Evolutionary conservation across 2,888 invertebrate species (phyloP).

Genomic region (Cheilosia soror): DNA sequence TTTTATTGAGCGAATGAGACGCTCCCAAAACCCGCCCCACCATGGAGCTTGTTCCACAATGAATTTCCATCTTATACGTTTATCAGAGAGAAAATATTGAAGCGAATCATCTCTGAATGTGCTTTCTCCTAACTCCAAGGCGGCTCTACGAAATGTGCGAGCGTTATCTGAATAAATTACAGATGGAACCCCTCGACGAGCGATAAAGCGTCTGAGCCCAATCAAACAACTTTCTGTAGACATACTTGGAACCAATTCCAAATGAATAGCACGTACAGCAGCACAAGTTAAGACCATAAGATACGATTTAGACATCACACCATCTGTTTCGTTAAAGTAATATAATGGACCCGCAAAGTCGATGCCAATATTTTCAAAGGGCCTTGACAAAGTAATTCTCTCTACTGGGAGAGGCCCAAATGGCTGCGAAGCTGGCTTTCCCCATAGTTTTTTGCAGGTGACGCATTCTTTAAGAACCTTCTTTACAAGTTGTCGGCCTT

Average conservation of each 20-base stretch:
- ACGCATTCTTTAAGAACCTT: conserved; percentile 1
- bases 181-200: background rate
- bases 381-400: conserved; percentile 19
- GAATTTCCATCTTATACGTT: conserved; percentile 26
- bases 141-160: conserved; percentile 10
- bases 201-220: conserved; percentile 13
- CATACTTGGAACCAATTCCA: conserved; percentile 30
- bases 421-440: conserved; percentile 7
- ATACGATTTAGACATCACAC: background rate
- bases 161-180: conserved; percentile 16
- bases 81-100: conserved; percentile 1
- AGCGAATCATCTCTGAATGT: background rate
- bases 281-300: conserved; percentile 24
- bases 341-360: too few species aligned
- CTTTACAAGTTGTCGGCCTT: background rate
- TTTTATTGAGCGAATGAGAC: conserved; percentile 27
- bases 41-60: conserved; percentile 14
- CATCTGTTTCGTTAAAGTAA: background rate
- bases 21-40: background rate
- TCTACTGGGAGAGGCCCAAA: conserved; percentile 27
- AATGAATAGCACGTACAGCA: conserved; percentile 38
- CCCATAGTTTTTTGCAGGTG: conserved; percentile 7
- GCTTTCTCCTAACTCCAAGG: background rate
- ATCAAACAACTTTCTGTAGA: conserved; percentile 27
- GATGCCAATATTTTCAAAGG: conserved; percentile 12